Base-by-base conservation (phyloP, 2,888 invertebrate species). In the Polylopha cassiicola region DNA sequence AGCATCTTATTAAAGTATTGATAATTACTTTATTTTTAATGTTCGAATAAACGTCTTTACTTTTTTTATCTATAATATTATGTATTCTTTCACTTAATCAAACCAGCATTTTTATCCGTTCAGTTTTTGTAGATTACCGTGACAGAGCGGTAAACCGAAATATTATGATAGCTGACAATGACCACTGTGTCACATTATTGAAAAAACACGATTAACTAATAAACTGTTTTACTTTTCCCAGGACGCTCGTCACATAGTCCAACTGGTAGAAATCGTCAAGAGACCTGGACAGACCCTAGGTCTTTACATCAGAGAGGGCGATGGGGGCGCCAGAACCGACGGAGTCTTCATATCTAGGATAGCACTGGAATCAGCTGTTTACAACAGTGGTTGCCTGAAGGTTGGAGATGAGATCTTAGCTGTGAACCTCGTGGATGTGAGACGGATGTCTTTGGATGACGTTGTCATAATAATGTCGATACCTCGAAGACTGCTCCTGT, bases 381-480 rank as follows among this genome's bases (percentile, higher is more conserved):
- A 97, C 80, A 97, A 97, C 84, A 97, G 97, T 70, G 98, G 98
- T 37, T 97, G 98, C 73, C 88, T 99, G 49, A 94, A 96, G 87
- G 98, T 99, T 32, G 98, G 98, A 27, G 99, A 99, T 80, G 99
- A 99, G 87, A 98, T 99, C 67, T 87, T 99, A 58, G 97, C 98
- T 20, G 98, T 99, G 42, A 99, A 99, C 82, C 88, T 98, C 66
- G 99, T 99, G 53, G 98, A 98, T 74, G 99, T 99, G 54, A 94
- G 97, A 50, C 92, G 95, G 64, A 99, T 99, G 98, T 96, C 97
- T 53, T 87, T 99, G 62, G 99, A 99, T 78, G 99, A 99, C 78
- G 99, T 99, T 49, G 99, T 99, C 55, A 97, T 99, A 65, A 96
- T 99, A 63, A 98, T 99, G 97, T 98, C 98, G 65, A 99, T 99